phyloP scores from a whole-genome alignment of 2,797 vertebrate genomes.

The Alosa sapidissima region DNA sequence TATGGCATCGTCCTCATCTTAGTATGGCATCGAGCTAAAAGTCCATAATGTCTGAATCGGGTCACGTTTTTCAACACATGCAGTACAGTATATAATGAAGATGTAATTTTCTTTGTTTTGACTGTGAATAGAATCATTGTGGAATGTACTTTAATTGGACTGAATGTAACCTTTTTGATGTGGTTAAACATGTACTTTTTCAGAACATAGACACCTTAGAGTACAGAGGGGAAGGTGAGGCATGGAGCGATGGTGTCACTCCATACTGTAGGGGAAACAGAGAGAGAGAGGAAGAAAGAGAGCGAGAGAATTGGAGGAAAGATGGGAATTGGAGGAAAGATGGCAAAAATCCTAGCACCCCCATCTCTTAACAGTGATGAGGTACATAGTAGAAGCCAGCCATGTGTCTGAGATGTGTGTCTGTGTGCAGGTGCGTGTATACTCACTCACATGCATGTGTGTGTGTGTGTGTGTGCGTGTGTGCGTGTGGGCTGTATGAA shows the following conservation, averaged over 20 bases:
- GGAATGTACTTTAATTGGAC: constrained; percentile 51
- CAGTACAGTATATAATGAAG: constrained; percentile 28
- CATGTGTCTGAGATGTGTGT: constrained; percentile 17
- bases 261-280: background rate
- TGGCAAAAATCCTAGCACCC: background rate
- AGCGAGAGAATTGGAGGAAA: background rate
- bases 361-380: constrained; percentile 20
- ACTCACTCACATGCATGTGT: constrained; percentile 11
- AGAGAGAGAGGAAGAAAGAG: background rate
- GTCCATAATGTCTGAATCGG: constrained; percentile 26
- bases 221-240: background rate
- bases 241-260: background rate
- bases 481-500: constrained; percentile 57
- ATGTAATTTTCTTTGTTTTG: constrained; percentile 29
- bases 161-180: constrained; percentile 57
- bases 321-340: background rate
- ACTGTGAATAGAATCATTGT: constrained; percentile 41
- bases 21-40: constrained; percentile 32
- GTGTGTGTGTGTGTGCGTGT: constrained; percentile 27
- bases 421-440: constrained; percentile 19
- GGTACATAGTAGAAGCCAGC: constrained; percentile 20
- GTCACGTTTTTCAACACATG: constrained; percentile 26
- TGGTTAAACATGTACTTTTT: constrained; percentile 49
- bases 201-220: constrained; percentile 29
- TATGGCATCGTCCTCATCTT: constrained; percentile 62